Percentiles rank a stretch among this genome's conserved stretches.
Evolutionary conservation across 2,113 vertebrate species (phyloP).

Genomic region (Falcunculus frontatus): DNA sequence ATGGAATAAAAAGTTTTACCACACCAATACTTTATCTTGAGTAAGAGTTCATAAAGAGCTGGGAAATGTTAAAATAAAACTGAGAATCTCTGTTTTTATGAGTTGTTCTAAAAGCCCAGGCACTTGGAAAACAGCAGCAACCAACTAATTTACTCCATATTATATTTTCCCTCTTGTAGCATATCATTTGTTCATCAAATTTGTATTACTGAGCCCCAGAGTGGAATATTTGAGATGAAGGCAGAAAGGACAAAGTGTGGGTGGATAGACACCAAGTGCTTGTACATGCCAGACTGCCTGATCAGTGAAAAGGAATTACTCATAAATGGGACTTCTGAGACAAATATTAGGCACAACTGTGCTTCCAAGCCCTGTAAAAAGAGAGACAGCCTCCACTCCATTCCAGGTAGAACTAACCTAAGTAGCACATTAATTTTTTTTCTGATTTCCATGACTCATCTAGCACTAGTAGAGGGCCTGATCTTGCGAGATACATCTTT

Average conservation of each 20-base stretch:
- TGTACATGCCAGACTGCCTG: neutral
- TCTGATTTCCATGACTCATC: neutral
- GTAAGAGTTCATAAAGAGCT: neutral
- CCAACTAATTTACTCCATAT: neutral
- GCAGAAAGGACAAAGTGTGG: conserved; percentile 5
- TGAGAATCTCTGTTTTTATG: neutral
- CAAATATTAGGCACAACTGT: neutral
- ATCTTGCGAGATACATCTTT: neutral
- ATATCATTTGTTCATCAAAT: conserved; percentile 18
- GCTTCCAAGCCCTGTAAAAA: neutral
- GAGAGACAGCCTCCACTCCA: neutral
- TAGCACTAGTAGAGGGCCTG: neutral
- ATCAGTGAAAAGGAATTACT: neutral
- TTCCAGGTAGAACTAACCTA: neutral
- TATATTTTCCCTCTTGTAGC: neutral
- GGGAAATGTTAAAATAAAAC: neutral
- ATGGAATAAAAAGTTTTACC: neutral
- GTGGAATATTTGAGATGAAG: neutral
- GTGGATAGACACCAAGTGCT: neutral
- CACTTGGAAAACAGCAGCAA: neutral
- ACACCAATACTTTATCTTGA: neutral
- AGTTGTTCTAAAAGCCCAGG: neutral
- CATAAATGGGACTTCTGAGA: neutral
- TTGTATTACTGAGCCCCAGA: conserved; percentile 2
- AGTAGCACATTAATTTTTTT: neutral